Base-by-base conservation (phyloP, 2,888 invertebrate genomes). In the Cyclophora punctaria region DNA sequence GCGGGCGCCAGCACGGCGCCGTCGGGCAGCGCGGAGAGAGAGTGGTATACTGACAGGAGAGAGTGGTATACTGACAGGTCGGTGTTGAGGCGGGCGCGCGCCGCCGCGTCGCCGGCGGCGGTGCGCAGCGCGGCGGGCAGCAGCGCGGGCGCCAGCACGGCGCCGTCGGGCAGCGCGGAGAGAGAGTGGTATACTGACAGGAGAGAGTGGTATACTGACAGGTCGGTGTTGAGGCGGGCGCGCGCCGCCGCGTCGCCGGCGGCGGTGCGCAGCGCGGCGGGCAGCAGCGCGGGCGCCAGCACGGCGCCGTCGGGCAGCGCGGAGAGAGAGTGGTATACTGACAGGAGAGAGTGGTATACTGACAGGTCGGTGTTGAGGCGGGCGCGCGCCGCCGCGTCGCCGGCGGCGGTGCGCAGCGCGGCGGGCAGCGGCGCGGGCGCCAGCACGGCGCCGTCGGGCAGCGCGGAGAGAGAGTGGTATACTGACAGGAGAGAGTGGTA, bases 381-480 rank as follows among this genome's bases (percentile, higher is more conserved):
- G 3, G 62, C 58, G 5, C 73, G 61, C 3, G 68, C 51, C 6
- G 73, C 63, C 46, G 62, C 63, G 53, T 58, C 95, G 42, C 96
- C n/a, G n/a, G n/a, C n/a, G n/a, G n/a, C n/a, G n/a, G n/a, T n/a
- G 88, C 2, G 96, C 94, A 2, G 98, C 98, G 77, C 97, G 95
- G 49, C 98, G 89, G n/a, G n/a, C n/a, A n/a, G n/a, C n/a, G n/a
- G n/a, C n/a, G n/a, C n/a, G n/a, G n/a, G n/a, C n/a, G n/a, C n/a
- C n/a, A n/a, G n/a, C 56, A 78, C 67, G 4, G 64, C n/a, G n/a
- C n/a, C 62, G 55, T 64, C 71, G 40, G 79, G 71, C 60, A 79
- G 68, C 60, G 73, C 67, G 35, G 50, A 52, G 52, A n/a, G n/a
- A n/a, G n/a, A n/a, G n/a, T n/a, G n/a, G n/a, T n/a, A n/a, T n/a